These are phyloP conservation scores for Macrocentrus cingulum DNA, from an alignment of 1,140 invertebrate species.

Conservation along the genomic window DNA sequence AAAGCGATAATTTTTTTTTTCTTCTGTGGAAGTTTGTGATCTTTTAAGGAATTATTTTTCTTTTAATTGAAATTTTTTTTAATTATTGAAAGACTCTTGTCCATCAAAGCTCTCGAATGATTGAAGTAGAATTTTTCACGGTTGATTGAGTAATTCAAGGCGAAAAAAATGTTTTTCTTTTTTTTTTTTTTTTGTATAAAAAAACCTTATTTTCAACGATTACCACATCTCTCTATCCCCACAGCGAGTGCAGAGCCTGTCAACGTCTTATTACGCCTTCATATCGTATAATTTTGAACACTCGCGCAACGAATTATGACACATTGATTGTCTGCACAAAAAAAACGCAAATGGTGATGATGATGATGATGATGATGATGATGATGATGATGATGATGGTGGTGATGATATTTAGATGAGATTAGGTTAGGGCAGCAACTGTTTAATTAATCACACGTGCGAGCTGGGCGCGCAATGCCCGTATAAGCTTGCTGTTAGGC, in stretches of 20 bases:
- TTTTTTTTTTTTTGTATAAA: conserved; percentile 9
- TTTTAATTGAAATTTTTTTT: conserved; percentile 29
- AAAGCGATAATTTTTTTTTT: too few species aligned
- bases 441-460: conserved; percentile 9
- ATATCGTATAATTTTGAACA: conserved; percentile 50
- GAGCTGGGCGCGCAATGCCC: conserved; percentile 60
- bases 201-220: conserved; percentile 42
- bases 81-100: too few species aligned
- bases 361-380: too few species aligned
- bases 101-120: too few species aligned
- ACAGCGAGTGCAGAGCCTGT: conserved; percentile 51
- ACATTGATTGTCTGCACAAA: conserved; percentile 19
- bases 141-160: conserved; percentile 10
- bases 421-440: background rate
- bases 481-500: conserved; percentile 46
- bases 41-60: background rate
- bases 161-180: conserved; percentile 25
- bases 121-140: too few species aligned
- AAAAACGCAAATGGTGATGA: conserved; percentile 24
- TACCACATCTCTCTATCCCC: conserved; percentile 58
- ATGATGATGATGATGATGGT: too few species aligned
- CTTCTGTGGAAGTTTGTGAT: background rate
- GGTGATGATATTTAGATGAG: conserved; percentile 1
- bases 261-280: conserved; percentile 48
- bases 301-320: conserved; percentile 46